Base-by-base conservation (phyloP, 2,888 invertebrate genomes). In the Rotaria socialis region DNA sequence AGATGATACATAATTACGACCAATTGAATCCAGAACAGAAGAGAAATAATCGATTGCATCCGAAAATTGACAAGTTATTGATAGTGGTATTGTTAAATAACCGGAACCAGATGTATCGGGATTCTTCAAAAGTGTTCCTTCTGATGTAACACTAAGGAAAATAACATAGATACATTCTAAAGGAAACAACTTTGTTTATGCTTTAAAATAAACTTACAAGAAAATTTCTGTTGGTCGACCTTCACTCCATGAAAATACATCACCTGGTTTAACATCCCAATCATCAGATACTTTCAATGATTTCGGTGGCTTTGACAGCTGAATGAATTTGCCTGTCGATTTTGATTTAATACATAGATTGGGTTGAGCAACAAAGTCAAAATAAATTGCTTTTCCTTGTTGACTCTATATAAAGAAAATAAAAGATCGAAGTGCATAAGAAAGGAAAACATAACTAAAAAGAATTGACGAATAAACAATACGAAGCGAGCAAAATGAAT, bases 21-120 rank as follows among this genome's bases (percentile, higher is more conserved):
- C 67, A 67, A 67, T 14, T 35, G 5, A 16, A 35, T 67, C 67
- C 67, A 67, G 35, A 35, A 67, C 35, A 41, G 67, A 35, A 1
- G 67, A 35, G 35, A 16, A 67, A 27, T 16, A 27, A 35, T 67
- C 19, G 27, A 67, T 16, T 16, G 27, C 67, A 67, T 67, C 35
- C 16, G 67, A 41, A 67, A 35, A 67, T 67, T 67, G 67, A 8
- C n/a, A 41, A 14, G 80, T 43, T 47, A 80, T 80, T 24, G 80
- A 47, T 14, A 80, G 47, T 80, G 80, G 80, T 7, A 80, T 47
- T 47, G 80, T 80, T 80, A 80, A 80, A 47, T 80, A 80, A 47
- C 80, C 80, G 24, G 80, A 80, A n/a, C 80, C 80, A 24, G 80
- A 80, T 47, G n/a, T 43, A 47, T 80, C 80, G n/a, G 80, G 80